Evolutionary conservation across 2,888 invertebrate species (phyloP), one percentile per base, ranked within the genome.

Genomic region (Cephus pulcher): DNA sequence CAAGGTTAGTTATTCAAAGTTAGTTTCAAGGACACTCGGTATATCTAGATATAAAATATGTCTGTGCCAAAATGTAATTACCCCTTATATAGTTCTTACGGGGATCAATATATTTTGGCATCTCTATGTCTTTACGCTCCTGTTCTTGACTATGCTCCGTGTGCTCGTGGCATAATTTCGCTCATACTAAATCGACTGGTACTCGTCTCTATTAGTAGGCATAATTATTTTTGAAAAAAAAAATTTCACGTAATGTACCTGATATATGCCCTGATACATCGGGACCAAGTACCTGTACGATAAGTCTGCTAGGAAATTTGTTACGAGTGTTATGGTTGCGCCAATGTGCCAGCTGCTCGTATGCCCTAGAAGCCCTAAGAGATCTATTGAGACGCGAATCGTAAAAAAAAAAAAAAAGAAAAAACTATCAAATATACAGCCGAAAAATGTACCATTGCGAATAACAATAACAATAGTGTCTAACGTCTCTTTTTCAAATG

Each of bases 281-380:
- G 56, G 9, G 2, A 9, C 23, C 9, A 23, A 56, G 23, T 56
- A 56, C 9, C 23, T 56, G 23, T 56, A 56, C 56, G 56, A 23
- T 56, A 9, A 23, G 56, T 56, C 56, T 56, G 56, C 23, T 56
- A 56, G 56, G 23, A 56, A 56, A 56, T 56, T 56, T 56, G 23
- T 56, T 56, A 56, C 56, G 56, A 23, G 56, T 15, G 81, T 84
- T 82, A 81, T 86, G 84, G 83, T 82, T 82, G 83, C 84, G 86
- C 80, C 85, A 87, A 89, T 90, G 89, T 90, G 90, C 90, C 90
- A 90, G 90, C 90, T 90, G 90, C 89, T 90, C 90, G 89, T 90
- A 90, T 90, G 89, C 88, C 89, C 90, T 86, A 85, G 87, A 81
- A 86, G 88, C 88, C 88, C 86, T 87, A 86, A 78, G 81, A 80